These are phyloP conservation scores for Ecdyonurus torrentis DNA, from an alignment of 2,888 invertebrate genomes.

Conservation along the genomic window DNA sequence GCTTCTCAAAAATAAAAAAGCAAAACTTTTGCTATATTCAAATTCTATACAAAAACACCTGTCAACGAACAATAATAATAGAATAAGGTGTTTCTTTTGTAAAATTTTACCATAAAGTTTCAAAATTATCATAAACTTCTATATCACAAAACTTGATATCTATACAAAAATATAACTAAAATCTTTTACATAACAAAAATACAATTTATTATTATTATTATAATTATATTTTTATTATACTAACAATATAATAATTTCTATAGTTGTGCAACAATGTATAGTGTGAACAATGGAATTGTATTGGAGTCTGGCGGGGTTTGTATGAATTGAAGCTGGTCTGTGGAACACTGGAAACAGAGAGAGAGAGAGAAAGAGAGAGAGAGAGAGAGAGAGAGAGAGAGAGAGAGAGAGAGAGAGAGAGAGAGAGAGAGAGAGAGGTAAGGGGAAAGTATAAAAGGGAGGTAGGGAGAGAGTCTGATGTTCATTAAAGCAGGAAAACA, in stretches of 20 bases:
- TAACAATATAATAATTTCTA: background rate
- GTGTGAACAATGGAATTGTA: background rate
- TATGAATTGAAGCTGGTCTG: background rate
- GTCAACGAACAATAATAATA: too few relatives aligned
- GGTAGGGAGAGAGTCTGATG: background rate
- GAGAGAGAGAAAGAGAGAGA: background rate
- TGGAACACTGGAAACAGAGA: background rate
- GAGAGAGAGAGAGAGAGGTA: too few relatives aligned
- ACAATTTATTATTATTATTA: background rate
- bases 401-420: background rate
- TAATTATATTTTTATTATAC: background rate
- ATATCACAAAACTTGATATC: too few relatives aligned
- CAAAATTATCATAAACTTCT: too few relatives aligned
- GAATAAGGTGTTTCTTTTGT: too few relatives aligned
- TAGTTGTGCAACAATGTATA: background rate
- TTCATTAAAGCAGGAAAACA: slow-evolving; percentile 4
- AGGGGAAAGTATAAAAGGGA: too few relatives aligned
- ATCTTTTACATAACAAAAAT: background rate
- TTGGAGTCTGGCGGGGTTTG: background rate
- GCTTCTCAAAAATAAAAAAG: too few relatives aligned
- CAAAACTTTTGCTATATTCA: too few relatives aligned
- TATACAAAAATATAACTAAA: background rate
- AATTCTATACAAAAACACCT: too few relatives aligned
- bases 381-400: background rate
- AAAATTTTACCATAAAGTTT: too few relatives aligned